Evolutionary conservation across 2,113 vertebrate species (phyloP).

Genomic region (Cercopithecus mona): DNA sequence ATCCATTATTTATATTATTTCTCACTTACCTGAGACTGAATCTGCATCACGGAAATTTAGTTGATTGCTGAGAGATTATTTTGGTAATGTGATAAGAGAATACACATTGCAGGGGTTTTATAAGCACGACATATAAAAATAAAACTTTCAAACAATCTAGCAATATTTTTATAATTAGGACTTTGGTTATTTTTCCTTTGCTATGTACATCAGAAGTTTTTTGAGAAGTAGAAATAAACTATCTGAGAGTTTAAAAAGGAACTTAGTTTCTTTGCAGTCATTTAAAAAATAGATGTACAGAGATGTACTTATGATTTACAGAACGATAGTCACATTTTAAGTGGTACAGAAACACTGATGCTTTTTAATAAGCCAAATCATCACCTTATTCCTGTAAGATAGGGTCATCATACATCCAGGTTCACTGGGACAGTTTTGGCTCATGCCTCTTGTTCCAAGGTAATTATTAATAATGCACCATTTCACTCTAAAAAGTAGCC

Average conservation of each 20-base stretch:
- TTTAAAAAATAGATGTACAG: background rate
- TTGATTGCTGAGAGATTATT: conserved; percentile 39
- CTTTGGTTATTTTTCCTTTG: background rate
- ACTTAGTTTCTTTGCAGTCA: background rate
- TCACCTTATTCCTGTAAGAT: background rate
- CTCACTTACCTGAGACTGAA: background rate
- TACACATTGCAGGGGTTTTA: background rate
- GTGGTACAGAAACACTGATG: background rate
- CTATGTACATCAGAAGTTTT: background rate
- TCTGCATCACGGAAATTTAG: background rate
- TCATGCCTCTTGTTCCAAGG: background rate
- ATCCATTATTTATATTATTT: background rate
- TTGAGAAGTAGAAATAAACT: background rate
- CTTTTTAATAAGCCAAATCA: background rate
- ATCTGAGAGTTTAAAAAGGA: background rate
- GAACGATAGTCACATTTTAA: conserved; percentile 9
- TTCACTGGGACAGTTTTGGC: background rate
- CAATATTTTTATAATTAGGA: background rate
- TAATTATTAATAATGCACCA: background rate
- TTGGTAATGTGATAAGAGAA: background rate
- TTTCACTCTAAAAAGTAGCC: conserved; percentile 1
- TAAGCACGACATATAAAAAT: background rate
- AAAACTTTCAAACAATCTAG: background rate
- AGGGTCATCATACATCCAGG: background rate
- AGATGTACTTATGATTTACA: background rate